Evolutionary conservation across 2,113 vertebrate genomes (phyloP).

Genomic region (Plectropomus leopardus): DNA sequence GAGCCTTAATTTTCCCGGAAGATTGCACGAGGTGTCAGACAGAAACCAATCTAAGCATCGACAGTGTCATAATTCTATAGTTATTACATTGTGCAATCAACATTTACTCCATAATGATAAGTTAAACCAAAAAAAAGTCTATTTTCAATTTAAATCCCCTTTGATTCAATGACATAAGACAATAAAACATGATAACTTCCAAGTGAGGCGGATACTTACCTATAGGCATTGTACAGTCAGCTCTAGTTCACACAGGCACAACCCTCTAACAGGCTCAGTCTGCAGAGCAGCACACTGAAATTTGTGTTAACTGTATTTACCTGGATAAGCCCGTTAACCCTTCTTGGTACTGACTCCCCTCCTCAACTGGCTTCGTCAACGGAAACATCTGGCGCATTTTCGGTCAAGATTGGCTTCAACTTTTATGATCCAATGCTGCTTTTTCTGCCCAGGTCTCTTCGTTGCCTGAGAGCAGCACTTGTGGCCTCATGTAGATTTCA

Average conservation of each 20-base stretch:
- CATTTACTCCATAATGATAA: no score
- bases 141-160: neutral
- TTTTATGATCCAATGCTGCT: neutral
- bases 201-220: neutral
- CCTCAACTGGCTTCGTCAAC: neutral
- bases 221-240: neutral
- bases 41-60: no score
- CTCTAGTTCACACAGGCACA: constrained; percentile 37
- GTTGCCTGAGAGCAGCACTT: neutral
- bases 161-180: neutral
- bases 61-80: no score
- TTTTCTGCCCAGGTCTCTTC: neutral
- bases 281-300: constrained; percentile 17
- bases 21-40: no score
- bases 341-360: neutral
- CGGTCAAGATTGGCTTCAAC: neutral
- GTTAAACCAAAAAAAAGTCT: no score
- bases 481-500: neutral
- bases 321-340: neutral
- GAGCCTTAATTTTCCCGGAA: no score
- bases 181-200: neutral
- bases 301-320: neutral
- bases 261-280: constrained; percentile 24
- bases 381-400: neutral
- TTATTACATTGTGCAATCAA: no score